Evolutionary conservation across 2,113 vertebrate genomes (phyloP), one percentile per base, ranked within the genome.

Genomic region (Siniperca knerii): DNA sequence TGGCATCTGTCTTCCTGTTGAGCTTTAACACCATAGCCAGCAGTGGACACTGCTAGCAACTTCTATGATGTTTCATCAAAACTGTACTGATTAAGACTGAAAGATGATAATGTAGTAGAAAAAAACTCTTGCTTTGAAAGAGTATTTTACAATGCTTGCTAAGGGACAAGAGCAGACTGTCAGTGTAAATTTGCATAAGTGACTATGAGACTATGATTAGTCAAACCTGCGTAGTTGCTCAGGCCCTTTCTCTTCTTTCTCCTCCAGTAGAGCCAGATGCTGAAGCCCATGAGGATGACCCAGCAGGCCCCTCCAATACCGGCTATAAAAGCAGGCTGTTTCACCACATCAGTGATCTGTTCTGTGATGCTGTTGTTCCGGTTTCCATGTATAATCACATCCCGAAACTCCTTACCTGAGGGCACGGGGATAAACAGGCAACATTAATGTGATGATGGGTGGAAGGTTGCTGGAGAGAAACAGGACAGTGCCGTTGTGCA

Each of bases 181-280:
- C 44, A 57, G 44, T 64, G 4, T 44, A 18, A 2, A 60, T 82
- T 37, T 76, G 50, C 57, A 79, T 61, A 4, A 16, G 69, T 50
- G 46, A 42, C 46, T 54, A 42, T 16, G 73, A 46, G 16, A 46
- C 40, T 73, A 6, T 81, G 29, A 69, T 65, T 42, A 58, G 44
- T 46, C 96, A 97, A 95, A 99, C 98, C 98, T 91, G 98, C 98
- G 2, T 99, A 99, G 95, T 99, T 99, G 95, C 98, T 99, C 85
- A 99, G 97, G 9, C 98, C 98, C 97, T 99, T 99, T 92, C 98
- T 98, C 96, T 99, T 99, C 98, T 99, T 99, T 89, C 98, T 97
- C 90, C 98, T 92, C 98, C 98, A 99, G 92, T 99, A 99, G 0
- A 99, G 95, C 98, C 98, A 99, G 95, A 99, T 99, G 95, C 98